phyloP scores from a whole-genome alignment of 2,888 invertebrate genomes.

The Tribolium freemani region DNA sequence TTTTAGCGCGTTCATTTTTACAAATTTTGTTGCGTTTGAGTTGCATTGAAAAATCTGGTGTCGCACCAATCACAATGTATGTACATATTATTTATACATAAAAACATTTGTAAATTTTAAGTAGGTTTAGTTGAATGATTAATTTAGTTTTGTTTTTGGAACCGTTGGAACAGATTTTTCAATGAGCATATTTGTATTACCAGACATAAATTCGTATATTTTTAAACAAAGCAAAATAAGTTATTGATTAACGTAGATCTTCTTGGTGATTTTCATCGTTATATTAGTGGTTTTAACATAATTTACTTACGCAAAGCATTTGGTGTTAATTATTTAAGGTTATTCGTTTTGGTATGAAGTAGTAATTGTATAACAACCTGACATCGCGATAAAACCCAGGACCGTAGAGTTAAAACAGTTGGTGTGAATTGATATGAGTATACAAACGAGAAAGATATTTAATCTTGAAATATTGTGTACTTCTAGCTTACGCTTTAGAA shows the following conservation, averaged over 20 bases:
- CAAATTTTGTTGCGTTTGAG: constrained; percentile 38
- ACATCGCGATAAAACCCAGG: constrained; percentile 40
- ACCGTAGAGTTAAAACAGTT: constrained; percentile 42
- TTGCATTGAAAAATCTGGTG: constrained; percentile 55
- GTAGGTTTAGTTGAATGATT: constrained; percentile 35
- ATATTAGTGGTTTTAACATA: constrained; percentile 54
- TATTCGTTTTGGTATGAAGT: constrained; percentile 55
- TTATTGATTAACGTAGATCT: constrained; percentile 49
- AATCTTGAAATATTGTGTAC: constrained; percentile 54
- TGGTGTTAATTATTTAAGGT: constrained; percentile 59
- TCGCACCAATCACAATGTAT: constrained; percentile 42
- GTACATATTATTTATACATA: constrained; percentile 49
- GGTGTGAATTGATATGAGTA: constrained; percentile 39
- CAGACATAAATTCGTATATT: constrained; percentile 44
- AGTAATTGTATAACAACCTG: constrained; percentile 45
- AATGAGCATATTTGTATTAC: constrained; percentile 43
- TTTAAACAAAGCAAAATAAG: constrained; percentile 48
- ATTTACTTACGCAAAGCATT: constrained; percentile 51
- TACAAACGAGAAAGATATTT: constrained; percentile 44
- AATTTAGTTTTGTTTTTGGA: constrained; percentile 43
- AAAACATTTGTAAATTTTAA: constrained; percentile 35
- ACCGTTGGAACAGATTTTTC: constrained; percentile 52
- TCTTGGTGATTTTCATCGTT: constrained; percentile 55
- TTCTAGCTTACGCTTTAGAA: constrained; percentile 65
- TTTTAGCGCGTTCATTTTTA: constrained; percentile 51